These are phyloP conservation scores for Salvelinus namaycush DNA, from an alignment of 2,113 vertebrate species.

Conservation along the genomic window DNA sequence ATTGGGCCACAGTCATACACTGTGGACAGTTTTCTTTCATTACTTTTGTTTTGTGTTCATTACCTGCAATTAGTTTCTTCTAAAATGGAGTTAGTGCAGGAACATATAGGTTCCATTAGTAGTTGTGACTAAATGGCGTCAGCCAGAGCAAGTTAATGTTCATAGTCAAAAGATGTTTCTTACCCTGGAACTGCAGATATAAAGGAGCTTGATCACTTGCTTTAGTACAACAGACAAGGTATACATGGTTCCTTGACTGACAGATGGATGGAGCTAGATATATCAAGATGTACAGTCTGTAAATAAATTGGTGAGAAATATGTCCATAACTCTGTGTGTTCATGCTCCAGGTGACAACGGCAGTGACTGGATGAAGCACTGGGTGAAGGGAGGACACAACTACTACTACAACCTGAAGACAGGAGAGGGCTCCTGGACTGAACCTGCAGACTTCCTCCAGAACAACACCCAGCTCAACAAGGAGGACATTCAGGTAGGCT, in stretches of 20 bases:
- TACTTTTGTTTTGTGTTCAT: too few relatives aligned
- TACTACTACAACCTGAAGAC: slow-evolving; percentile 89
- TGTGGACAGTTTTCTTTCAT: too few relatives aligned
- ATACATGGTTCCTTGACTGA: not conserved
- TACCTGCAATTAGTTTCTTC: too few relatives aligned
- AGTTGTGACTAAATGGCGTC: not conserved
- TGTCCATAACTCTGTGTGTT: not conserved
- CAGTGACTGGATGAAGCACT: slow-evolving; percentile 91
- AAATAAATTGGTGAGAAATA: not conserved
- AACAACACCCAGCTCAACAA: slow-evolving; percentile 88
- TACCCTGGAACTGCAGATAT: too few relatives aligned
- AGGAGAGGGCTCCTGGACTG: slow-evolving; percentile 86
- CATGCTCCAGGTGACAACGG: slow-evolving; percentile 77
- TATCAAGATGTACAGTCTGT: not conserved
- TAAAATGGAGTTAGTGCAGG: too few relatives aligned
- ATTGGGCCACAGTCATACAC: too few relatives aligned
- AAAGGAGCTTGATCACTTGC: too few relatives aligned
- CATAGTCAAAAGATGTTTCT: too few relatives aligned
- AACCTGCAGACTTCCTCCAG: slow-evolving; percentile 82
- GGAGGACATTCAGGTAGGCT: slow-evolving; percentile 91
- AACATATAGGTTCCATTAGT: not conserved
- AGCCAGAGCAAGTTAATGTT: not conserved
- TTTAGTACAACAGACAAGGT: too few relatives aligned
- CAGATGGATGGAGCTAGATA: not conserved
- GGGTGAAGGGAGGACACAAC: slow-evolving; percentile 95